Evolutionary conservation across 2,888 invertebrate genomes (phyloP), one percentile per base, ranked within the genome.

Genomic region (Platycheirus albimanus): DNA sequence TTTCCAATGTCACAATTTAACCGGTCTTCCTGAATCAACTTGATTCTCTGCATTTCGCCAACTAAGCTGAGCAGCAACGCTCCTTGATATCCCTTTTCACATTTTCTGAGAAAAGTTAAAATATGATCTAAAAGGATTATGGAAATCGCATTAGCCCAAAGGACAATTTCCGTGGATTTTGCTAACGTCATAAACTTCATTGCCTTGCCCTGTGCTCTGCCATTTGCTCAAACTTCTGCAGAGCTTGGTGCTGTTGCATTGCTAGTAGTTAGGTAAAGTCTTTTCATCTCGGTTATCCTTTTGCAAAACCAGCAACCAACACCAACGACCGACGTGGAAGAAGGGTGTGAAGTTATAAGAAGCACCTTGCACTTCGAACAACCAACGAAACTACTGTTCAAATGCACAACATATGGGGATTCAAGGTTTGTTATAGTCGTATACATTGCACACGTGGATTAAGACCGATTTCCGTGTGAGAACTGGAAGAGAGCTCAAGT

Each of bases 391-490:
- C 15, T 61, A 61, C 19, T 17, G 43, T 19, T n/a, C 30, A 30
- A 47, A n/a, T 24, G 64, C n/a, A 36, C 54, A 36, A 11, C 71
- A 61, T 76, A 72, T 85, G 54, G n/a, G n/a, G 41, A 80, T 71
- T 78, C 58, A 85, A 86, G 85, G 85, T 87, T 69, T 85, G 85
- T 85, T 86, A 85, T 86, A 80, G 86, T 86, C 86, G 87, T 19
- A 87, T 86, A 86, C 86, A 85, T 86, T 88, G 87, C 88, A 87
- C 87, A 76, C 20, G 52, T 67, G 67, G 66, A 81, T 77, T 77
- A 77, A 77, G 70, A 72, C 58, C 30, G 47, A 51, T 66, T 79
- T 70, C 33, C 19, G 13, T 49, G 5, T 30, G 45, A 61, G 36
- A 17, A 33, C 30, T 33, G 72, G 70, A 69, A 38, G 43, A 67